Percentiles rank a stretch among this genome's conserved stretches.
Evolutionary conservation across 2,888 invertebrate genomes (phyloP).

Genomic region (Eretmocerus hayati): DNA sequence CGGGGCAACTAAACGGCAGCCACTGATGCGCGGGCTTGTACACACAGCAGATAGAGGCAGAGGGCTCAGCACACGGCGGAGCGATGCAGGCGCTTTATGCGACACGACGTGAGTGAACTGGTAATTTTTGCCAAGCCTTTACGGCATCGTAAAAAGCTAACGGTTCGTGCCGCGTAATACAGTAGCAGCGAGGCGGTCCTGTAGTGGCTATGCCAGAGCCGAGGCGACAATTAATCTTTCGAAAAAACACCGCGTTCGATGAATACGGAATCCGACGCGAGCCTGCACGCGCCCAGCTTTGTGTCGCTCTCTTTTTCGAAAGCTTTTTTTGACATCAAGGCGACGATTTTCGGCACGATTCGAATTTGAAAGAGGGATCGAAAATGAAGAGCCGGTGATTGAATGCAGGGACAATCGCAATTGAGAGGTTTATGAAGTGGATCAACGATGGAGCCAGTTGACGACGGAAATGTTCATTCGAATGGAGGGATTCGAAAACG

Average conservation of each 20-base stretch:
- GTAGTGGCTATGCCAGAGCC: neutral
- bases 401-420: no score
- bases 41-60: neutral
- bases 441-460: no score
- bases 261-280: slow-evolving; percentile 10
- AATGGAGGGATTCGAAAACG: no score
- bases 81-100: slow-evolving; percentile 24
- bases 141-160: slow-evolving; percentile 30
- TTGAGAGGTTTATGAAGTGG: no score
- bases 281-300: no score
- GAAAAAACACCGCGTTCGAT: neutral
- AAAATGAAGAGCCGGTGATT: no score
- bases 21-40: neutral
- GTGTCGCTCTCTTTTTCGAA: no score
- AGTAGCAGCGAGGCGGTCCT: neutral
- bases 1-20: no score
- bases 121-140: slow-evolving; percentile 35
- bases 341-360: no score
- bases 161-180: slow-evolving; percentile 7
- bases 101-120: slow-evolving; percentile 32
- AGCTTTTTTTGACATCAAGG: no score
- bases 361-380: no score
- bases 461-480: no score
- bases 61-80: neutral
- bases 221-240: slow-evolving; percentile 8